phyloP scores from a whole-genome alignment of 2,113 vertebrate species.

The Rousettus leschenaultii region DNA sequence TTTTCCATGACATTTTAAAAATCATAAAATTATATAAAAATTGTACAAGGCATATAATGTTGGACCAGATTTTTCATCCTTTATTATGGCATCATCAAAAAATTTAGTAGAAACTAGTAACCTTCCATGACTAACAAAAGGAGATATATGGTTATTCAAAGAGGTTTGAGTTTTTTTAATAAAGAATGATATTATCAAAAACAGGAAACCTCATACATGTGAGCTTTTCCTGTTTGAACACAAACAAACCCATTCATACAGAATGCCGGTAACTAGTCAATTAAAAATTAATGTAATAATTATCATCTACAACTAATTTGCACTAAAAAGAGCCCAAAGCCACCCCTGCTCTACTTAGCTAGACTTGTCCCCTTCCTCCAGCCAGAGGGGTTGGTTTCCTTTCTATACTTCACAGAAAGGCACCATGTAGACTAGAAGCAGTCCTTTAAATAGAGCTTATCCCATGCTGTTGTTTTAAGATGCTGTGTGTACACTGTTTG shows the following conservation, averaged over 20 bases:
- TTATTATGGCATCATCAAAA: background rate
- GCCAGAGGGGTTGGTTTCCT: background rate
- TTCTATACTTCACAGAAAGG: background rate
- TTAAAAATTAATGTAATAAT: background rate
- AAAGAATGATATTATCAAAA: constrained; percentile 29
- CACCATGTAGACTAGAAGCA: background rate
- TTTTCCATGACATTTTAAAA: constrained; percentile 45
- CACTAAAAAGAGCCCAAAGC: background rate
- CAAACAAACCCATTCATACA: background rate
- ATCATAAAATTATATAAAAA: constrained; percentile 50
- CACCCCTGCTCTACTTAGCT: background rate
- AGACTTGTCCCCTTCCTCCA: background rate
- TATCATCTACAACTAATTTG: background rate
- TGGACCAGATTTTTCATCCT: constrained; percentile 24
- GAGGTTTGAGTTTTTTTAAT: background rate
- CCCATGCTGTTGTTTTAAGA: background rate
- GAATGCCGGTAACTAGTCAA: background rate
- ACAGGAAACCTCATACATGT: background rate
- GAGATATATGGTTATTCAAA: background rate
- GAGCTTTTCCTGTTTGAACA: background rate
- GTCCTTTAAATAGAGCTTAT: background rate
- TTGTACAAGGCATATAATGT: background rate
- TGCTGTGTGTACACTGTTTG: no score
- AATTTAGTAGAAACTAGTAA: constrained; percentile 16
- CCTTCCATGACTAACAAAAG: background rate